Conservation (phyloP, 2,797 vertebrate species). For the Micropoecilia bifurca region DNA sequence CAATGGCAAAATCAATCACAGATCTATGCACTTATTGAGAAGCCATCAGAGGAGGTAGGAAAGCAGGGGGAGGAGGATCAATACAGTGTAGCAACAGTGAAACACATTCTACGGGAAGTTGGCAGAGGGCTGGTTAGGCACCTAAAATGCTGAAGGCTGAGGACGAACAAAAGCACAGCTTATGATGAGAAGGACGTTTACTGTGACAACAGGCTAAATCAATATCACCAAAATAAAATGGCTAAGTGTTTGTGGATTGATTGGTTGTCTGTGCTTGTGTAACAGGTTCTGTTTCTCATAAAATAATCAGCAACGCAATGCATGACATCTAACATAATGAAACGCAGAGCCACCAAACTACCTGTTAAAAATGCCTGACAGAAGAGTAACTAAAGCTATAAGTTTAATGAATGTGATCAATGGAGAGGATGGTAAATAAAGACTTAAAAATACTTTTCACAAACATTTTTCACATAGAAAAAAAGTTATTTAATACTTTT, state of each 20-base stretch:
- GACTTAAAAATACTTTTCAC: background rate
- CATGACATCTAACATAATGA: background rate
- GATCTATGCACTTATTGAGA: constrained; percentile 80
- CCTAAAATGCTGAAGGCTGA: constrained; percentile 17
- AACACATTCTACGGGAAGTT: constrained; percentile 45
- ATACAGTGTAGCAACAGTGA: constrained; percentile 68
- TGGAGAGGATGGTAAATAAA: background rate
- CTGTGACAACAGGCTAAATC: constrained; percentile 35
- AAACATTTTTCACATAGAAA: background rate
- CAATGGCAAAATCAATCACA: constrained; percentile 80
- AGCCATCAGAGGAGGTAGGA: constrained; percentile 63
- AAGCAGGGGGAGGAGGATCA: constrained; percentile 51
- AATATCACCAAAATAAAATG: constrained; percentile 38
- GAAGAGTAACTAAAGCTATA: background rate
- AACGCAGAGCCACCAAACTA: background rate
- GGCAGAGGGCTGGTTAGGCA: constrained; percentile 38
- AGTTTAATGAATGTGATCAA: background rate
- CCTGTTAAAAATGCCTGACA: background rate
- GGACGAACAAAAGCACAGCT: constrained; percentile 27
- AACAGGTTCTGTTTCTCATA: background rate
- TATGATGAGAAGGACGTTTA: constrained; percentile 38
- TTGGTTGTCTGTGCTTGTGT: background rate
- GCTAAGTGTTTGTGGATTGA: constrained; percentile 1
- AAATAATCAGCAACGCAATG: background rate
- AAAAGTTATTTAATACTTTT: background rate